These are phyloP conservation scores for Delichon dasypus DNA, from an alignment of 2,797 vertebrate species.

Conservation along the genomic window DNA sequence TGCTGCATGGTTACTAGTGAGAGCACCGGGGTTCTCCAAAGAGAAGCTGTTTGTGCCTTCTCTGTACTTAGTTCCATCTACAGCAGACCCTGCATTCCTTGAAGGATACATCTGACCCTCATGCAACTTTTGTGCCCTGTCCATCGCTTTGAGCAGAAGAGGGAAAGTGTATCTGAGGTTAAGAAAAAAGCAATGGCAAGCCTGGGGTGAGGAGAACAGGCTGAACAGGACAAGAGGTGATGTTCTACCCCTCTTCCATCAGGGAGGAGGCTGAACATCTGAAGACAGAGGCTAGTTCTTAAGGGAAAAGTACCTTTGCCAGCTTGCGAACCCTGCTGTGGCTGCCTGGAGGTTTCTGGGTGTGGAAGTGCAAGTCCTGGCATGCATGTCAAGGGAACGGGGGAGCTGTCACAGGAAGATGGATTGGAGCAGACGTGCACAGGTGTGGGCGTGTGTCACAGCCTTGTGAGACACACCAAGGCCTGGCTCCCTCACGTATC, in stretches of 20 bases:
- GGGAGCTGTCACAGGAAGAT: not conserved
- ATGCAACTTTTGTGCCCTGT: not conserved
- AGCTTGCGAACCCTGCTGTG: accelerated
- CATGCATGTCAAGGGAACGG: not conserved
- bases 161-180: not conserved
- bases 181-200: not conserved
- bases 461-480: not conserved
- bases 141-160: not conserved
- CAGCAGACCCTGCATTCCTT: not conserved
- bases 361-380: slow-evolving; percentile 23
- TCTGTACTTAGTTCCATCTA: not conserved
- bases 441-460: not conserved
- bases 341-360: slow-evolving; percentile 9
- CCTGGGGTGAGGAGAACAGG: not conserved
- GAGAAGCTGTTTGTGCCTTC: not conserved
- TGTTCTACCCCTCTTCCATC: not conserved
- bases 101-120: not conserved
- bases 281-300: not conserved
- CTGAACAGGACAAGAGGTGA: not conserved
- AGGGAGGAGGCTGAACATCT: not conserved
- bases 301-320: not conserved
- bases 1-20: not conserved
- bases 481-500: not conserved
- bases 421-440: slow-evolving; percentile 11
- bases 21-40: not conserved